phyloP scores from a whole-genome alignment of 2,888 invertebrate genomes.

The Polymixis lichenea region DNA sequence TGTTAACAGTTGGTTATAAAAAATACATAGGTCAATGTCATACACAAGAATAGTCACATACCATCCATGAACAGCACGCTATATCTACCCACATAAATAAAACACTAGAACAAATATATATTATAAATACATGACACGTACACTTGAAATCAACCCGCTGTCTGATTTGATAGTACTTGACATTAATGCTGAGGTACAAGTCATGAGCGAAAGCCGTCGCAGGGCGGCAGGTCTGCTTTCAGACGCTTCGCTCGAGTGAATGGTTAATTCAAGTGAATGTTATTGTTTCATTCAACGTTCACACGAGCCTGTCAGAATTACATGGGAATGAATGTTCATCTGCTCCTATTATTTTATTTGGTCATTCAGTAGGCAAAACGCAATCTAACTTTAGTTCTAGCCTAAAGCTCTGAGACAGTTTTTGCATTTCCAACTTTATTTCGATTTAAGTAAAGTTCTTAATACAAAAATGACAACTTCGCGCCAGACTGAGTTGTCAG shows the following conservation, averaged over 20 bases:
- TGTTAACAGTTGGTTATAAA: no score
- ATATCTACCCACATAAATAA: constrained; percentile 21
- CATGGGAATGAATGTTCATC: background rate
- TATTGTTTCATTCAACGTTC: background rate
- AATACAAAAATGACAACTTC: no score
- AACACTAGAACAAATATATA: constrained; percentile 41
- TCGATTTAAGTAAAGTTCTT: no score
- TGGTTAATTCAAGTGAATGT: background rate
- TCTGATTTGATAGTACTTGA: constrained; percentile 55
- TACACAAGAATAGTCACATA: background rate
- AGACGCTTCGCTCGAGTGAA: no score
- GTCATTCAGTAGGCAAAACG: background rate
- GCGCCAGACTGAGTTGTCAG: no score
- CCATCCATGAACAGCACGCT: background rate
- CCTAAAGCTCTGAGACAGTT: no score
- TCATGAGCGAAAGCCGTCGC: constrained; percentile 17
- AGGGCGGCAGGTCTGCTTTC: no score
- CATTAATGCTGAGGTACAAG: constrained; percentile 29
- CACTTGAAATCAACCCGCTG: constrained; percentile 52
- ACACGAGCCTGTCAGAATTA: background rate
- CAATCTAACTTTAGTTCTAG: no score
- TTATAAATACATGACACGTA: constrained; percentile 45
- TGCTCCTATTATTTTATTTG: background rate
- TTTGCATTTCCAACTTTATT: no score
- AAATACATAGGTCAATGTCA: no score